phyloP scores from a whole-genome alignment of 92 coral and sea anemone genomes.

The Micromussa lordhowensis region DNA sequence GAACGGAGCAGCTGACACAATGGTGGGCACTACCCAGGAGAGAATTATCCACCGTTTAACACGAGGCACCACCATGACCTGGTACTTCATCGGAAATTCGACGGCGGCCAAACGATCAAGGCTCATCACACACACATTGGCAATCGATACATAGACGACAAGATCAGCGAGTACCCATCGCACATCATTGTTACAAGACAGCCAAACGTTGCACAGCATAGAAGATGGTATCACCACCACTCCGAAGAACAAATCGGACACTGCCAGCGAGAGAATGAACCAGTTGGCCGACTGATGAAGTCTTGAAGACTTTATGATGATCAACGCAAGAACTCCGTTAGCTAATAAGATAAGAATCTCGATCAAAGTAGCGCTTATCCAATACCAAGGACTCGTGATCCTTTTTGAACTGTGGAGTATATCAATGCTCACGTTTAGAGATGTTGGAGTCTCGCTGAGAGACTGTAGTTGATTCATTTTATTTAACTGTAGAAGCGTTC shows the following conservation, averaged over 20 bases:
- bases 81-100: constrained; percentile 34
- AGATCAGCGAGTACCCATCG: constrained; percentile 31
- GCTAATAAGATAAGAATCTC: constrained; percentile 27
- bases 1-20: not conserved
- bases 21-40: constrained; percentile 34
- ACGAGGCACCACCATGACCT: constrained; percentile 22
- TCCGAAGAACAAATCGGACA: constrained; percentile 39
- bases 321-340: constrained; percentile 27
- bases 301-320: constrained; percentile 9
- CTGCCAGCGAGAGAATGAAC: constrained; percentile 40
- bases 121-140: constrained; percentile 39
- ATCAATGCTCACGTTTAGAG: not conserved
- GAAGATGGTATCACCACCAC: constrained; percentile 32
- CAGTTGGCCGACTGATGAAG: constrained; percentile 32
- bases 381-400: not conserved
- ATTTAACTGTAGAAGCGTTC: not conserved
- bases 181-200: constrained; percentile 24
- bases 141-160: constrained; percentile 45
- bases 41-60: constrained; percentile 19
- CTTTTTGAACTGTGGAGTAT: not conserved
- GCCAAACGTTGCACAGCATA: constrained; percentile 26
- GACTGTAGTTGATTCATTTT: not conserved
- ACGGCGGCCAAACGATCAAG: constrained; percentile 51
- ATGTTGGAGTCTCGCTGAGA: not conserved
- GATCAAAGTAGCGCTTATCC: constrained; percentile 17